These are phyloP conservation scores for Dipus sagitta DNA, from an alignment of 2,797 vertebrate genomes.

Conservation along the genomic window DNA sequence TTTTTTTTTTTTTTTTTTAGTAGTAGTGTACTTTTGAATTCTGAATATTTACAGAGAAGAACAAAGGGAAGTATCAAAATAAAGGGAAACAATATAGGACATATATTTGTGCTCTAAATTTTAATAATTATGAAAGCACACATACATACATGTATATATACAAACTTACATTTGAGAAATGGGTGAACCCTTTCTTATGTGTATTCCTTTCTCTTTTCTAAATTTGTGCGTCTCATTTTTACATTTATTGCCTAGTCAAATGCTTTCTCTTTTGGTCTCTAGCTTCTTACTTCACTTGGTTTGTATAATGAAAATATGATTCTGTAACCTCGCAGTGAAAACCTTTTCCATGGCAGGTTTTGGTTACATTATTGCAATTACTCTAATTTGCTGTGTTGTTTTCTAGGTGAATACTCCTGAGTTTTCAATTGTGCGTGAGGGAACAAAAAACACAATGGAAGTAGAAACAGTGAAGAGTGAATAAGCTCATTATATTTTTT, in stretches of 20 bases:
- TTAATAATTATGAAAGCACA: not conserved
- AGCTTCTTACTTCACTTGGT: not conserved
- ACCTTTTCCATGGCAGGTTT: not conserved
- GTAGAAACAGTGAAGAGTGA: not conserved
- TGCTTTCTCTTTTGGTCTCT: not conserved
- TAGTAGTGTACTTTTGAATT: not conserved
- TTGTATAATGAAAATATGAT: not conserved
- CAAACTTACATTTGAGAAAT: not conserved
- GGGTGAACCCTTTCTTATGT: not conserved
- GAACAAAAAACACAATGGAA: not conserved
- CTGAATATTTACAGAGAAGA: not conserved
- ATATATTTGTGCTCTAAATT: not conserved
- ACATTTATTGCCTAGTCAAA: not conserved
- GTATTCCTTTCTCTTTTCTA: not conserved
- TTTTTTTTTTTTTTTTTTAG: too few species aligned
- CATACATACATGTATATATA: not conserved
- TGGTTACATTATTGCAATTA: not conserved
- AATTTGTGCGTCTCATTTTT: not conserved
- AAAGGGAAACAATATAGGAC: not conserved
- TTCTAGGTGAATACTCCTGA: not conserved
- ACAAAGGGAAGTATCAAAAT: not conserved
- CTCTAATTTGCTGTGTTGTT: not conserved
- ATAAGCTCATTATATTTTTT: not conserved
- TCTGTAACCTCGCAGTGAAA: not conserved
- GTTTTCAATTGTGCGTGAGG: not conserved